Conservation (phyloP, 2,113 vertebrate species). For the Candoia aspera region DNA sequence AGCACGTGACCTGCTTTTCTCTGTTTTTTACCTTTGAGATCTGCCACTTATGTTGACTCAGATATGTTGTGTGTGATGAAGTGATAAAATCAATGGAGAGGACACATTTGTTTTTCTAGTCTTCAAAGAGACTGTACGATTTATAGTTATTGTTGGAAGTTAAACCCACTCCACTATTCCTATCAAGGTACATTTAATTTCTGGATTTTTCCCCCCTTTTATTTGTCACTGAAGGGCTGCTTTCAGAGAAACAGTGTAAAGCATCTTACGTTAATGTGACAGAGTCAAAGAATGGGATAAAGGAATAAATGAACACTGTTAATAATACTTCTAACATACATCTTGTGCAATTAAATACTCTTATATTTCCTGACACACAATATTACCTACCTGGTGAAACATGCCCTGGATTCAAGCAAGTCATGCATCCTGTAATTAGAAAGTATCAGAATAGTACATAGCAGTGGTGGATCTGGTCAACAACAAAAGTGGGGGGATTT, state of each 20-base stretch:
- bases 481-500: not conserved
- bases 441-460: not conserved
- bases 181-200: conserved; percentile 62
- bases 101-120: conserved; percentile 54
- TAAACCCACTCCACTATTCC: conserved; percentile 63
- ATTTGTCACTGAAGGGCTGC: conserved; percentile 40
- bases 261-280: conserved; percentile 28
- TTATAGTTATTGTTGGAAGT: conserved; percentile 67
- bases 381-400: not conserved
- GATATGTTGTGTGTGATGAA: conserved; percentile 74
- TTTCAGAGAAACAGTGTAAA: conserved; percentile 21
- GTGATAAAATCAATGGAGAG: conserved; percentile 76
- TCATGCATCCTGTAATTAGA: not conserved
- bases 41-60: conserved; percentile 75
- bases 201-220: conserved; percentile 60
- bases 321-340: conserved; percentile 23
- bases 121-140: conserved; percentile 65
- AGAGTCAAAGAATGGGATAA: conserved; percentile 2
- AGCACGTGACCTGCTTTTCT: conserved; percentile 68
- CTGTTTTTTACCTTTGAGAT: conserved; percentile 65
- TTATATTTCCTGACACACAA: not conserved
- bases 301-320: conserved; percentile 37
- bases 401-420: conserved; percentile 4
- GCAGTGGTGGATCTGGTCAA: not conserved
- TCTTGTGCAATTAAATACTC: conserved; percentile 18